phyloP scores from a whole-genome alignment of 2,113 vertebrate genomes.

The Corythoichthys intestinalis region DNA sequence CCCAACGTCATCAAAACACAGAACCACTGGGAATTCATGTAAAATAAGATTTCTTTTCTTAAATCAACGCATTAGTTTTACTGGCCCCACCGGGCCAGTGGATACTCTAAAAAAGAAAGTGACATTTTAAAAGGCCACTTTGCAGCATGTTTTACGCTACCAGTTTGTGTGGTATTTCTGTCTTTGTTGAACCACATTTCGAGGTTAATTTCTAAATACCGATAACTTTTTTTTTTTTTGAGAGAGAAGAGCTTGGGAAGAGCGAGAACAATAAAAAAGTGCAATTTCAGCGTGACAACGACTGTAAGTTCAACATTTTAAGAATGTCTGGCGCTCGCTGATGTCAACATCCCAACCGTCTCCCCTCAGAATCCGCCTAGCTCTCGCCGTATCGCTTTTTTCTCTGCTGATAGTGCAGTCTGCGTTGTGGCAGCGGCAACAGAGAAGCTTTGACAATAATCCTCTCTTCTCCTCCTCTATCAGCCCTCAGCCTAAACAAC shows the following conservation, averaged over 20 bases:
- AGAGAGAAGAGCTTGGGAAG: background rate
- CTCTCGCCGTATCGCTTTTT: constrained; percentile 11
- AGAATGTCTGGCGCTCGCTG: constrained; percentile 24
- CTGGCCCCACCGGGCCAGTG: no score
- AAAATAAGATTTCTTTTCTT: no score
- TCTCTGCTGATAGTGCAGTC: constrained; percentile 36
- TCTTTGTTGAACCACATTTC: no score
- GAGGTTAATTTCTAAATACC: background rate
- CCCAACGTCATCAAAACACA: no score
- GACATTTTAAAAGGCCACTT: no score
- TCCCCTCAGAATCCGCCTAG: constrained; percentile 30
- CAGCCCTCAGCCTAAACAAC: constrained; percentile 25
- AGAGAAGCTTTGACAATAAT: constrained; percentile 46
- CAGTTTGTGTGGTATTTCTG: no score
- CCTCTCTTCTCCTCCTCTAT: constrained; percentile 39
- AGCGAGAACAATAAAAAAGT: background rate
- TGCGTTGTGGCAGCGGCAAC: constrained; percentile 38
- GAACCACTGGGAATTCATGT: no score
- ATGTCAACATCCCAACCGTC: constrained; percentile 16
- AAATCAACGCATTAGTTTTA: no score
- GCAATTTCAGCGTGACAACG: constrained; percentile 11
- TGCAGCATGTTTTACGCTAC: no score
- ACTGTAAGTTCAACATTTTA: constrained; percentile 15
- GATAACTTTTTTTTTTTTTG: background rate
- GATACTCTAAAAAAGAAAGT: no score